A percentile compares a stretch with the other conserved stretches of the same genome.
These are phyloP conservation scores for Aeoliscus strigatus DNA, from an alignment of 2,797 vertebrate genomes.

Conservation along the genomic window DNA sequence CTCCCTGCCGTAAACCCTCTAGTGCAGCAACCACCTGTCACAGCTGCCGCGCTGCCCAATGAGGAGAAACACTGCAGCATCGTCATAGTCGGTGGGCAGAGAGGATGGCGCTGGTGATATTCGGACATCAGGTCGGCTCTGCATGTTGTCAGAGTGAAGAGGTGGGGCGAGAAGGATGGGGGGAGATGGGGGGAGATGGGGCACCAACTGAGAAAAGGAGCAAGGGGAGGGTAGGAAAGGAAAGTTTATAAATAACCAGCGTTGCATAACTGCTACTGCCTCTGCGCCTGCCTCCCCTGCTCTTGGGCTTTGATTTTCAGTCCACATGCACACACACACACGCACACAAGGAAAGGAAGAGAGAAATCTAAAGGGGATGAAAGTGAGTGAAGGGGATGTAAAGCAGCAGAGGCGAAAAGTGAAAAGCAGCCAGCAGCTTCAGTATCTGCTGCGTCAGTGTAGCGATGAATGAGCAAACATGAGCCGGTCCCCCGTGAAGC, in stretches of 20 bases:
- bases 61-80: constrained; percentile 35
- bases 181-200: constrained; percentile 16
- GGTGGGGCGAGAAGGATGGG: constrained; percentile 5
- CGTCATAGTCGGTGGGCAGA: constrained; percentile 31
- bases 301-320: constrained; percentile 68
- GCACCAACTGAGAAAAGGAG: no score
- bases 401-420: constrained; percentile 39
- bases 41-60: constrained; percentile 44
- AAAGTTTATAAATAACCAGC: constrained; percentile 75
- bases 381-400: constrained; percentile 57
- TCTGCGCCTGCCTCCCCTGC: constrained; percentile 54
- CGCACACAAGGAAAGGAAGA: constrained; percentile 15
- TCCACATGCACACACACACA: constrained; percentile 14
- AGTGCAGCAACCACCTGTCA: constrained; percentile 60
- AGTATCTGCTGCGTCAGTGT: constrained; percentile 57
- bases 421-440: constrained; percentile 46
- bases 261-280: constrained; percentile 68
- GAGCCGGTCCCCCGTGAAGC: constrained; percentile 35
- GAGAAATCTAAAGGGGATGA: constrained; percentile 42
- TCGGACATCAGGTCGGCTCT: constrained; percentile 44
- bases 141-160: constrained; percentile 34
- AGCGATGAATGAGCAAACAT: constrained; percentile 51
- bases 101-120: constrained; percentile 38
- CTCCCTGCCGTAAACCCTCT: constrained; percentile 28
- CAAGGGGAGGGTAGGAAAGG: constrained; percentile 24